These are phyloP conservation scores for Pimpla rufipes DNA, from an alignment of 2,888 invertebrate genomes.

Conservation along the genomic window DNA sequence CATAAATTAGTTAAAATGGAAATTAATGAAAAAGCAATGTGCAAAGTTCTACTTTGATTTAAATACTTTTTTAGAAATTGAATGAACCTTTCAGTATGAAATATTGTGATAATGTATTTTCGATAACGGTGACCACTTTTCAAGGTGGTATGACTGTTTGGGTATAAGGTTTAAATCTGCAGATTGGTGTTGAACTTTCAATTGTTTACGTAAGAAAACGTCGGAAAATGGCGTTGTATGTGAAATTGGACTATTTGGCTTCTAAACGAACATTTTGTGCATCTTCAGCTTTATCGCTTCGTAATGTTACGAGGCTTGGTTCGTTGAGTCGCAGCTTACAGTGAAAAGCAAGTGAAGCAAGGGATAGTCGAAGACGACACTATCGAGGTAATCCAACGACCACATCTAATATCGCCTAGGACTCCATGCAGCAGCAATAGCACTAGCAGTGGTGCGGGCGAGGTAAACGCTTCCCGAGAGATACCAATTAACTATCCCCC, in stretches of 20 bases:
- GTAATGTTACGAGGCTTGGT: not conserved
- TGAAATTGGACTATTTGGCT: not conserved
- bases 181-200: too few species aligned
- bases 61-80: too few species aligned
- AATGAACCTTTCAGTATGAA: too few species aligned
- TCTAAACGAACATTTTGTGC: not conserved
- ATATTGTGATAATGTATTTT: too few species aligned
- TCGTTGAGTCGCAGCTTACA: constrained; percentile 22
- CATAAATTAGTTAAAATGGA: too few species aligned
- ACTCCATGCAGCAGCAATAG: constrained; percentile 47
- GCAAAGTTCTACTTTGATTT: too few species aligned
- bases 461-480: constrained; percentile 55
- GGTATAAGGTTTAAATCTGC: too few species aligned
- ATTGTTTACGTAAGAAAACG: not conserved
- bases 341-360: constrained; percentile 9
- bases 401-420: constrained; percentile 42
- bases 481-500: constrained; percentile 64
- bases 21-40: too few species aligned
- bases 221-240: too few species aligned
- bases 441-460: not conserved
- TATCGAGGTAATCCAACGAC: constrained; percentile 56
- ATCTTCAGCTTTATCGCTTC: not conserved
- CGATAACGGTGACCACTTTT: too few species aligned
- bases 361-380: constrained; percentile 36
- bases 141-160: too few species aligned